Base-by-base conservation (phyloP, 2,888 invertebrate genomes). In the Andrena camellia region DNA sequence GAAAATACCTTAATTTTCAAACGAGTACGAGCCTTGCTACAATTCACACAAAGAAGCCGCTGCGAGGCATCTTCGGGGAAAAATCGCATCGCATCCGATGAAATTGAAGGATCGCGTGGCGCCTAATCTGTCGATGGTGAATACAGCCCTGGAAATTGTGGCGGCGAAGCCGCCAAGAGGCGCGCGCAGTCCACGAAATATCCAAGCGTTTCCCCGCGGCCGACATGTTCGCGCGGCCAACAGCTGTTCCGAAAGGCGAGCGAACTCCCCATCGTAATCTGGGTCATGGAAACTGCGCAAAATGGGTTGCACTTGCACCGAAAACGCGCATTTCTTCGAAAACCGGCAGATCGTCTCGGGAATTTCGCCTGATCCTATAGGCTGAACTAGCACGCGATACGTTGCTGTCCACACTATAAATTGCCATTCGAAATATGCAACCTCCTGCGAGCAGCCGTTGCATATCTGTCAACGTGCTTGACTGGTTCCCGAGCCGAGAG, bases 231-330 rank as follows among this genome's bases (percentile, higher is more conserved):
- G 90, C 91, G 91, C 92, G 91, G 88, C 91, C 92, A 93, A 92
- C 93, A 93, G 94, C 93, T 93, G 93, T 94, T 94, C 94, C 93
- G 89, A 90, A 89, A 91, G 91, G 90, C 93, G 94, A 93, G 91
- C 94, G 86, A 93, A 93, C 93, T 93, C 93, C 93, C 93, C 93
- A 91, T 90, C 84, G 84, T 87, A 92, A 93, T 94, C 92, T 94
- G 93, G 94, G 94, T 94, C 94, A 94, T 92, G 93, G 92, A 90
- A 93, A 93, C 93, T 94, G 94, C 94, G 94, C 93, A 93, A 92
- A 92, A 92, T 90, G 89, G 81, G 83, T 80, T 88, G 78, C 84
- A 75, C 83, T 75, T 75, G 80, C 83, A 81, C 78, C 75, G 64
- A 75, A 76, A 82, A 75, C 78, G 77, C 83, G 78, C 70, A 73